phyloP scores from a whole-genome alignment of 2,113 vertebrate species.

The Carettochelys insculpta region DNA sequence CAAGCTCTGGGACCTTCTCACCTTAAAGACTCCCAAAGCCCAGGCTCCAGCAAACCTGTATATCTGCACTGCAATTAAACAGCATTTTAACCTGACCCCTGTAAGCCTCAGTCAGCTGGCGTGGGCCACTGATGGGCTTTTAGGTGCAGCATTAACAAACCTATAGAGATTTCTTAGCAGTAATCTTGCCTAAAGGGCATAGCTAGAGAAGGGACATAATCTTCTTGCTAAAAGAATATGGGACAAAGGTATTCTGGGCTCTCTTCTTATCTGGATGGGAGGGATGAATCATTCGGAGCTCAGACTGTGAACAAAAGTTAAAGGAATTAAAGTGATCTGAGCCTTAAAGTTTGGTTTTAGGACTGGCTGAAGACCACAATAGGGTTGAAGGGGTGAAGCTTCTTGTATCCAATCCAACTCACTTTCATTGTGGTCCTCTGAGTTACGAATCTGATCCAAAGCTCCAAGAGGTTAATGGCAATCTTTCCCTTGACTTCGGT shows the following conservation, averaged over 20 bases:
- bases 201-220: neutral
- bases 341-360: neutral
- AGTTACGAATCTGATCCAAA: neutral
- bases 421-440: neutral
- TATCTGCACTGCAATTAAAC: neutral
- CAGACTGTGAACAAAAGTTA: neutral
- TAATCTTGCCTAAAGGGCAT: fast-evolving
- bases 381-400: neutral
- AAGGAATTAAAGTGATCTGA: neutral
- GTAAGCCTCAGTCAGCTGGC: neutral
- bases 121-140: no score
- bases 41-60: neutral
- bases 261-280: neutral
- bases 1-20: neutral
- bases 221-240: no score
- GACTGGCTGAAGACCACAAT: neutral
- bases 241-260: neutral
- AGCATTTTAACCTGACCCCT: neutral
- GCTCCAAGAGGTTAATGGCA: neutral
- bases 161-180: neutral
- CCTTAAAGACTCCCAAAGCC: no score
- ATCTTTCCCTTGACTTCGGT: neutral
- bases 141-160: neutral
- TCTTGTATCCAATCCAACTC: neutral
- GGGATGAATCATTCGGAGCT: neutral